phyloP scores from a whole-genome alignment of 2,888 invertebrate genomes.

The Temnothorax ravouxi region DNA sequence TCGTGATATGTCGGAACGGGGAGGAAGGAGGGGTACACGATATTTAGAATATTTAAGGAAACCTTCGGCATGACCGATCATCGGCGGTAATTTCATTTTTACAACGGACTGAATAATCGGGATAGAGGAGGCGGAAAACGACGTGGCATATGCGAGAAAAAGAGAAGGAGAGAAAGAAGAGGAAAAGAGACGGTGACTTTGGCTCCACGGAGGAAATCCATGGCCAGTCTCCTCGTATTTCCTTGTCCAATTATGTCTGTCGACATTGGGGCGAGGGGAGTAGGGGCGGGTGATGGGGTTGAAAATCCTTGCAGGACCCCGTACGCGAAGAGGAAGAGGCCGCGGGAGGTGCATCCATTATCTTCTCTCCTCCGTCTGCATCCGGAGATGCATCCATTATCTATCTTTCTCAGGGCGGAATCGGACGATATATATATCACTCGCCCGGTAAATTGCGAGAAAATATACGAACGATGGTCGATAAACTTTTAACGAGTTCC shows the following conservation, averaged over 20 bases:
- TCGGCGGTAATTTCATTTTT: conserved; percentile 77
- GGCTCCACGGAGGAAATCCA: conserved; percentile 61
- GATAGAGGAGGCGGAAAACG: neutral
- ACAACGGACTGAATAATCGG: conserved; percentile 69
- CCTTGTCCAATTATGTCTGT: conserved; percentile 77
- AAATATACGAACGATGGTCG: conserved; percentile 71
- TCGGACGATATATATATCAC: conserved; percentile 66
- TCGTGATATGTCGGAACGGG: conserved; percentile 59
- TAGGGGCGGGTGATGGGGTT: conserved; percentile 59
- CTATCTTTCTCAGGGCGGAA: conserved; percentile 62
- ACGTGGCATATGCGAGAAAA: neutral
- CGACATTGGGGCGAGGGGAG: conserved; percentile 53
- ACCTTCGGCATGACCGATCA: conserved; percentile 58
- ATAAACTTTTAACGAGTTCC: conserved; percentile 75
- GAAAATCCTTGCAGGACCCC: conserved; percentile 67
- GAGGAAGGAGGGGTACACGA: conserved; percentile 43
- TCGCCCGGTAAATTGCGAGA: conserved; percentile 67
- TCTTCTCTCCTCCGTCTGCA: conserved; percentile 47
- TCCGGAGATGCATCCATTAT: conserved; percentile 59
- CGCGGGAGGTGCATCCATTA: conserved; percentile 69
- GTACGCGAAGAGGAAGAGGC: conserved; percentile 53
- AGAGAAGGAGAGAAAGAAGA: conserved; percentile 12
- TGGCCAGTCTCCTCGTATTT: conserved; percentile 74
- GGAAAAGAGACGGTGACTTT: conserved; percentile 49
- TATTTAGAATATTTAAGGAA: conserved; percentile 69